Evolutionary conservation across 23 tunicate genomes (phyloP), one percentile per base, ranked within the genome.

Genomic region (Halocynthia roretzi): DNA sequence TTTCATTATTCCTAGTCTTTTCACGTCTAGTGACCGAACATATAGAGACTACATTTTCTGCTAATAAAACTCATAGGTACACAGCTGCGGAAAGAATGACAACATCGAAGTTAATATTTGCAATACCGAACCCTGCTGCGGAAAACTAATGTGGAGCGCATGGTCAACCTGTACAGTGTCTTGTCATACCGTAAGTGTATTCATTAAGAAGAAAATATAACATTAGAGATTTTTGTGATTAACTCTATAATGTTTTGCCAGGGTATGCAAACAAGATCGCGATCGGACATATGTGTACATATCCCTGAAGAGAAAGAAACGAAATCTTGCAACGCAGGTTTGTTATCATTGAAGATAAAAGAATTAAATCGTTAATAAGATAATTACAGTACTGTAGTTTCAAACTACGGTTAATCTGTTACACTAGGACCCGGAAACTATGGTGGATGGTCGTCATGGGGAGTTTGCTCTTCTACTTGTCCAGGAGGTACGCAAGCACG

Each of bases 401-500:
- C 4, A 4, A 31, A 31, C 44, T 31, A 31, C 44, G 44, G 44
- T 4, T 31, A 31, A 31, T 31, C 44, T 44, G 14, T 19, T 74
- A 21, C 56, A 10, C 44, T 66, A 89, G 96, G 96, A 53, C 55
- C 81, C 49, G 98, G 98, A 52, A 87, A 80, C 69, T 93, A 79
- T 71, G 88, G 88, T 7, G 83, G 81, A 8, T 96, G 99, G 99
- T 80, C 96, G 6, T 78, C 81, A 14, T 96, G 96, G 96, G 80
- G 84, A 11, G 93, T 71, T 20, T 96, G 99, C 83, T 88, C 98
- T 15, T 44, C 61, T 31, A 82, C 93, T 8, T 96, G 99, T 53
- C 70, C 68, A 5, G 96, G 89, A 21, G 99, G 99, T 18, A 56
- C 40, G 18, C 88, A 79, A 75, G 52, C 83, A 12, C 78, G 96